A percentile compares a stretch with the other conserved stretches of the same genome.
phyloP scores from a whole-genome alignment of 2,888 invertebrate genomes.

The Ypsolopha scabrella region DNA sequence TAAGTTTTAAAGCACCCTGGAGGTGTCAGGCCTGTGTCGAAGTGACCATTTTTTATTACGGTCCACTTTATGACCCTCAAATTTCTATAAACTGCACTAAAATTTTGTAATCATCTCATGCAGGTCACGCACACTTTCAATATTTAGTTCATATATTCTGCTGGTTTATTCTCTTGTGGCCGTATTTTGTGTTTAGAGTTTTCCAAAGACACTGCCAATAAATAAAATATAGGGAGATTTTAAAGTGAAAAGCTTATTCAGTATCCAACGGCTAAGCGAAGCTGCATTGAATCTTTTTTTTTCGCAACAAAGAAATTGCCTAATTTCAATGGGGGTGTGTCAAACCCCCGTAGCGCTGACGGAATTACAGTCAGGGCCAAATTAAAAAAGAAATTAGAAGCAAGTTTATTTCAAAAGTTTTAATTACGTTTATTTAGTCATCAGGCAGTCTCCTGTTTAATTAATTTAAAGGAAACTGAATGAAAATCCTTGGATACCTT shows the following conservation, averaged over 20 bases:
- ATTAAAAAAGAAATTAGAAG: conserved; percentile 68
- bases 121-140: background rate
- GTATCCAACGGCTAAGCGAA: background rate
- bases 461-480: conserved; percentile 40
- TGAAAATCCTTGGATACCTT: background rate
- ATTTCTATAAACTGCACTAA: conserved; percentile 51
- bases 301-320: background rate
- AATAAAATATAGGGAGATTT: background rate
- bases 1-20: conserved; percentile 32
- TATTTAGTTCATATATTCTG: too few relatives aligned
- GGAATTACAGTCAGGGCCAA: conserved; percentile 49
- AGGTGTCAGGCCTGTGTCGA: conserved; percentile 19
- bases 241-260: background rate
- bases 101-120: conserved; percentile 13
- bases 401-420: conserved; percentile 63
- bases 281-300: background rate
- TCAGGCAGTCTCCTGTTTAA: conserved; percentile 40
- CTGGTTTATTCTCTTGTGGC: too few relatives aligned
- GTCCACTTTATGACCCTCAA: conserved; percentile 58
- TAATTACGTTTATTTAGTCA: conserved; percentile 67
- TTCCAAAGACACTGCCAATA: too few relatives aligned
- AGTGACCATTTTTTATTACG: conserved; percentile 30
- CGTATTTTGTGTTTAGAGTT: too few relatives aligned
- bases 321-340: conserved; percentile 43
- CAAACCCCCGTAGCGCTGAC: conserved; percentile 55